A percentile compares a stretch with the other conserved stretches of the same genome.
These are phyloP conservation scores for Miniopterus natalensis DNA, from an alignment of 2,113 vertebrate genomes.

Conservation along the genomic window DNA sequence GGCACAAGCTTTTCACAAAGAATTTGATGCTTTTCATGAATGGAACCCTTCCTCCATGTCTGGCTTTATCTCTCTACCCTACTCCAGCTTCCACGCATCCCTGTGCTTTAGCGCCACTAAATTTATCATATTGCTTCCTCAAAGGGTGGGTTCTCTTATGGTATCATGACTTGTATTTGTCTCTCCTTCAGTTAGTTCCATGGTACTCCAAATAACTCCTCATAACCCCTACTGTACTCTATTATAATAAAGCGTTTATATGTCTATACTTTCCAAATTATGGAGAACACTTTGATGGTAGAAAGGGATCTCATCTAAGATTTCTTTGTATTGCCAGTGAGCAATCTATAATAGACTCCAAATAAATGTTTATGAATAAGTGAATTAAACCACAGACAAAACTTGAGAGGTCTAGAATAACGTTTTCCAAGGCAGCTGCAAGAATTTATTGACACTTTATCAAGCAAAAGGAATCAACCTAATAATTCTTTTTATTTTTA, in stretches of 20 bases:
- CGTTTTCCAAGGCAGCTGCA: neutral
- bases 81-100: neutral
- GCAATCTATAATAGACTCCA: neutral
- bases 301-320: neutral
- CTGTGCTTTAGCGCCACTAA: neutral
- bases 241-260: neutral
- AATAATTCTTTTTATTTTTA: neutral
- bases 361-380: conserved; percentile 27
- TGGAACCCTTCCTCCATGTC: neutral
- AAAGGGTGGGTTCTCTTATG: neutral
- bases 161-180: neutral
- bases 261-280: neutral
- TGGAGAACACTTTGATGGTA: neutral
- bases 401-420: neutral
- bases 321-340: neutral
- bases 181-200: neutral
- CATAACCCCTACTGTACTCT: neutral
- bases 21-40: neutral
- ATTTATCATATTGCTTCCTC: neutral
- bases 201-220: neutral
- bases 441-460: neutral
- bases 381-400: neutral
- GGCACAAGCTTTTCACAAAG: neutral
- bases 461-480: neutral
- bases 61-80: neutral